Conservation (phyloP, 2,888 invertebrate species). For the Nomada ferruginata region DNA sequence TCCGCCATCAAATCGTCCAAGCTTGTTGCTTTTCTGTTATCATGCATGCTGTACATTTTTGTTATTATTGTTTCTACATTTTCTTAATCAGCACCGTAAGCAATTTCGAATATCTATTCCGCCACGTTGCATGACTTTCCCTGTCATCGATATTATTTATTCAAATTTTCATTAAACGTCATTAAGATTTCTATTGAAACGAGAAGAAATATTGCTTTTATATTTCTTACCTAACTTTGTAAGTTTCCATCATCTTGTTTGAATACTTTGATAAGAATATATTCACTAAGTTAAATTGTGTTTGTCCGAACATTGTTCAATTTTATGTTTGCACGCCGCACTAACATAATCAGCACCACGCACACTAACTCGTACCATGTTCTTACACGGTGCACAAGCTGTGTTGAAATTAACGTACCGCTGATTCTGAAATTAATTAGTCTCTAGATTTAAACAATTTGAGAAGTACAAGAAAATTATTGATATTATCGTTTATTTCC, state of each 20-base stretch:
- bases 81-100: neutral
- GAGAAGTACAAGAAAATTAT: no score
- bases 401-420: constrained; percentile 9
- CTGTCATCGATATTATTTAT: neutral
- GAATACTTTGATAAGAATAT: neutral
- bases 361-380: constrained; percentile 49
- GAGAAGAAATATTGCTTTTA: neutral
- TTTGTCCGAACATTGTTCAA: constrained; percentile 56
- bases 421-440: neutral
- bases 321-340: constrained; percentile 75
- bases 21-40: constrained; percentile 12
- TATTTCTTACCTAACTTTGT: neutral
- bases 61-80: no score
- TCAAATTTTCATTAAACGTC: neutral
- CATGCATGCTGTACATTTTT: constrained; percentile 6
- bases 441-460: no score
- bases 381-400: constrained; percentile 33
- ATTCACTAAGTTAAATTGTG: constrained; percentile 14
- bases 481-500: no score
- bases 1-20: constrained; percentile 1
- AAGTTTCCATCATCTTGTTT: neutral
- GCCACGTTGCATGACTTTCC: neutral
- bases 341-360: constrained; percentile 54
- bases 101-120: neutral
- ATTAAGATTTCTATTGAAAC: no score